Conservation (phyloP, 1,140 invertebrate species). For the Hylaeus anthracinus region DNA sequence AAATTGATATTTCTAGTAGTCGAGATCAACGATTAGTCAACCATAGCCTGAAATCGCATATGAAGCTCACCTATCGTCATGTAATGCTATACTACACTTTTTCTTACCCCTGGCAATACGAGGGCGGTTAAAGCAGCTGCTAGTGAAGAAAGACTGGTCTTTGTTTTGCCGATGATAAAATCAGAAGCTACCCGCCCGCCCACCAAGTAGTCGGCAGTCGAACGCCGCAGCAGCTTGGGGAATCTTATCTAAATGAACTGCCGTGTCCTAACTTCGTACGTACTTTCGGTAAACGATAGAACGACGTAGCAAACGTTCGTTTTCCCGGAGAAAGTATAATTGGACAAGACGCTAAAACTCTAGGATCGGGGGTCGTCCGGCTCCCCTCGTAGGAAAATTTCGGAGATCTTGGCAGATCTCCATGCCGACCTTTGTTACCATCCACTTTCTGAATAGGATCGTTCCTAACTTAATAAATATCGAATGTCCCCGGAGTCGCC, state of each 20-base stretch:
- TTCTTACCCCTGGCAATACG: neutral
- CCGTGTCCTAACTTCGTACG: constrained; percentile 58
- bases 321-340: constrained; percentile 53
- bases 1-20: constrained; percentile 2
- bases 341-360: constrained; percentile 46
- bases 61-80: no score
- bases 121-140: neutral
- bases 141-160: constrained; percentile 57
- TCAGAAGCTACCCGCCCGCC: constrained; percentile 47
- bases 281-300: constrained; percentile 53
- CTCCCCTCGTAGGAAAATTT: neutral
- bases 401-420: constrained; percentile 26
- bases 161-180: constrained; percentile 67
- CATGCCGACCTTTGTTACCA: neutral
- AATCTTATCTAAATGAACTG: constrained; percentile 75
- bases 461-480: constrained; percentile 15
- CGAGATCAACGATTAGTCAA: neutral
- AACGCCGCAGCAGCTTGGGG: constrained; percentile 33
- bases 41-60: neutral
- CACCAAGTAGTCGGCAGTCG: constrained; percentile 29
- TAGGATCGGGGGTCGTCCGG: constrained; percentile 18
- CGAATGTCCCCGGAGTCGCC: neutral
- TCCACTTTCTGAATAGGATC: neutral
- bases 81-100: neutral
- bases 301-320: constrained; percentile 51